Evolutionary conservation across 1,140 invertebrate species (phyloP).

Genomic region (Panagrolaimus sp.): DNA sequence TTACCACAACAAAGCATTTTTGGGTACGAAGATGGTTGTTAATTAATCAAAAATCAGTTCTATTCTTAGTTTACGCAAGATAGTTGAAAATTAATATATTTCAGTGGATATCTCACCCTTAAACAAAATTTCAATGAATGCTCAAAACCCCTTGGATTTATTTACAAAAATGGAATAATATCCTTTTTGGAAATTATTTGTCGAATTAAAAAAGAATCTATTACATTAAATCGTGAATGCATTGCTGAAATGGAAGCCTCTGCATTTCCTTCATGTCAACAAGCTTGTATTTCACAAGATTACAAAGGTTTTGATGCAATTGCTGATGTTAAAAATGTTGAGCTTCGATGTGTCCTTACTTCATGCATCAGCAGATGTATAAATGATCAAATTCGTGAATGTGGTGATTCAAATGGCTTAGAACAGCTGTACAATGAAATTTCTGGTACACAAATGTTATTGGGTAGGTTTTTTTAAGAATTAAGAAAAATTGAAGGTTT

Average conservation of each 20-base stretch:
- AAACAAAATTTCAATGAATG: neutral
- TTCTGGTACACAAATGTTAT: neutral
- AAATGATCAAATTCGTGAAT: neutral
- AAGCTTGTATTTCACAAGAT: neutral
- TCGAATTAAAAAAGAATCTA: neutral
- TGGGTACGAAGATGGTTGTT: too few relatives aligned
- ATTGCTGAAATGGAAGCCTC: neutral
- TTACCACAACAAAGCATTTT: too few relatives aligned
- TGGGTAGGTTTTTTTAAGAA: neutral
- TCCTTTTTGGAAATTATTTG: neutral
- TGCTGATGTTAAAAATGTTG: neutral
- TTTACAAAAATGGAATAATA: neutral
- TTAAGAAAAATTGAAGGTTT: too few relatives aligned
- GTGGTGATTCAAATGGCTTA: neutral
- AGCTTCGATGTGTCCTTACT: neutral
- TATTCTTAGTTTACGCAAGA: too few relatives aligned
- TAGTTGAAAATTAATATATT: neutral
- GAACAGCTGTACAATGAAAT: conserved; percentile 5
- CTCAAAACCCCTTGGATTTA: neutral
- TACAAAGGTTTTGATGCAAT: neutral
- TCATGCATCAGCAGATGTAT: neutral
- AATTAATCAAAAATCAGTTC: too few relatives aligned
- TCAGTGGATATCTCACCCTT: neutral
- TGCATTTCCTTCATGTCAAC: neutral
- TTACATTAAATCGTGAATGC: neutral